Conservation (phyloP, 2,888 invertebrate genomes). For the Gerris lacustris region DNA sequence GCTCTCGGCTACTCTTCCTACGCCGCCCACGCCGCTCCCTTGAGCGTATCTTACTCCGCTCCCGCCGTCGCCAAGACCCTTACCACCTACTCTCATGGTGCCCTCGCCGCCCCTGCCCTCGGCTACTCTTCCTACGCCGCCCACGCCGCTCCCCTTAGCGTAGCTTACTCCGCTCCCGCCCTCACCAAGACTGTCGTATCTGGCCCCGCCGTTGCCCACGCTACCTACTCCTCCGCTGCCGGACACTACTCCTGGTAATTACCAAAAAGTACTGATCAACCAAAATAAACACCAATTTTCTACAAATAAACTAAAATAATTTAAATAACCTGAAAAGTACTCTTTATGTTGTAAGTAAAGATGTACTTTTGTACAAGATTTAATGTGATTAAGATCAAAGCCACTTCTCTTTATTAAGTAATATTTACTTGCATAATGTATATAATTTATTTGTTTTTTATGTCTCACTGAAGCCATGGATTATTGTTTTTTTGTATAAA, state of each 20-base stretch:
- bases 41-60: conserved; percentile 14
- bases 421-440: too few relatives aligned
- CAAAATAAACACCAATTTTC: too few relatives aligned
- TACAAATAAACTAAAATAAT: too few relatives aligned
- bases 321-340: too few relatives aligned
- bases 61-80: conserved; percentile 17
- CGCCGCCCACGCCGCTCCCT: conserved; percentile 14
- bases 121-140: conserved; percentile 18
- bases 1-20: conserved; percentile 18
- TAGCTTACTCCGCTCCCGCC: conserved; percentile 17
- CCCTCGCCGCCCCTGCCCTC: conserved; percentile 17
- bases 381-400: too few relatives aligned
- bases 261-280: too few relatives aligned
- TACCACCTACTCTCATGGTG: not conserved
- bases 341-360: too few relatives aligned
- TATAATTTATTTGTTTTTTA: too few relatives aligned
- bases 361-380: too few relatives aligned
- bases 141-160: conserved; percentile 7
- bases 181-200: conserved; percentile 20
- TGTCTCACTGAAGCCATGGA: too few relatives aligned
- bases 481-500: too few relatives aligned
- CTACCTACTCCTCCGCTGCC: not conserved
- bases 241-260: conserved; percentile 5
- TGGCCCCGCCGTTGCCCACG: conserved; percentile 18
- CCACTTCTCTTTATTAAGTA: too few relatives aligned